phyloP scores from a whole-genome alignment of 2,888 invertebrate genomes.

The Sminthurides aquaticus region DNA sequence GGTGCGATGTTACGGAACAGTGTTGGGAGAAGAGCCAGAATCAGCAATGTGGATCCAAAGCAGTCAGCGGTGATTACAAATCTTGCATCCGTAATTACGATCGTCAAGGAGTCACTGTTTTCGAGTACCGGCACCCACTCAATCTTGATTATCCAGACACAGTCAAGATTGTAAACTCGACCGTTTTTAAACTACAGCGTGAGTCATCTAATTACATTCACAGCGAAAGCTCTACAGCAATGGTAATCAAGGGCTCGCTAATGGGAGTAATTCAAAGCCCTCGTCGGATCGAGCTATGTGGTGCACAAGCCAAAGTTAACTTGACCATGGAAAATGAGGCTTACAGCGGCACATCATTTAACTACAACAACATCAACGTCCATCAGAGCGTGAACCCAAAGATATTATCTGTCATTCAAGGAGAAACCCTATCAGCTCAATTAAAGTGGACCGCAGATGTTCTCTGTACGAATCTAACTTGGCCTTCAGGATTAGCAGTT shows the following conservation, averaged over 20 bases:
- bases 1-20: slow-evolving; percentile 72
- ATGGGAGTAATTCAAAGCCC: slow-evolving; percentile 21
- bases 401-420: background rate
- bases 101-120: slow-evolving; percentile 78
- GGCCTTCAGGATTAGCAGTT: slow-evolving; percentile 53
- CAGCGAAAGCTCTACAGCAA: slow-evolving; percentile 24
- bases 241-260: slow-evolving; percentile 33
- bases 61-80: slow-evolving; percentile 63
- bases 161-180: slow-evolving; percentile 48
- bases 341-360: background rate
- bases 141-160: slow-evolving; percentile 83
- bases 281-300: slow-evolving; percentile 40
- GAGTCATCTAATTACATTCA: slow-evolving; percentile 17
- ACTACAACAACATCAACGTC: background rate
- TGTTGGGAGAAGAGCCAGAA: slow-evolving; percentile 57
- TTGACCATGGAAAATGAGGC: slow-evolving; percentile 27
- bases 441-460: slow-evolving; percentile 28
- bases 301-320: slow-evolving; percentile 33
- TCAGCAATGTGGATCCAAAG: slow-evolving; percentile 60
- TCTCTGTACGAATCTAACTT: slow-evolving; percentile 47
- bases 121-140: slow-evolving; percentile 78
- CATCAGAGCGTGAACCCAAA: background rate
- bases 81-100: slow-evolving; percentile 70
- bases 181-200: slow-evolving; percentile 28
- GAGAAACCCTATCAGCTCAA: slow-evolving; percentile 15